Conservation (phyloP, 2,888 invertebrate species). For the Taenaris catops region DNA sequence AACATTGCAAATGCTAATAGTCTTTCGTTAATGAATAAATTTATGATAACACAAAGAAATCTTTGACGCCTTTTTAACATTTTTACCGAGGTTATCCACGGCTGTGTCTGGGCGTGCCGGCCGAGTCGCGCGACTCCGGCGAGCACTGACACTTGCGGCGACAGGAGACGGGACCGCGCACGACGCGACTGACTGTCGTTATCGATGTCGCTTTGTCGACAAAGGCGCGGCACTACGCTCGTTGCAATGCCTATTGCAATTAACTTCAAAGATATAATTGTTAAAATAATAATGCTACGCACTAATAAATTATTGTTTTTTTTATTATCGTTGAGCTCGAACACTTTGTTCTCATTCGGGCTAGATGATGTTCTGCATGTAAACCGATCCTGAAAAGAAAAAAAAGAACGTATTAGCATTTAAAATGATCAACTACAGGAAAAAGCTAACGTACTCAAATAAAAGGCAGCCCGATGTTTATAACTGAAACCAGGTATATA, state of each 20-base stretch:
- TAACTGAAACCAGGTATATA: conserved; percentile 15
- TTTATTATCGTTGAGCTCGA: conserved; percentile 40
- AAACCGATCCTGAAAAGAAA: conserved; percentile 62
- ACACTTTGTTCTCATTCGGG: conserved; percentile 57
- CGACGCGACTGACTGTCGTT: conserved; percentile 57
- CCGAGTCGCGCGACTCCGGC: conserved; percentile 78
- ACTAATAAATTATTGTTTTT: conserved; percentile 42
- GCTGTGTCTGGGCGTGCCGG: conserved; percentile 75
- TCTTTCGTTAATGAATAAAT: too few relatives aligned
- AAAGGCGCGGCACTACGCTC: conserved; percentile 48
- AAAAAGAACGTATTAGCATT: conserved; percentile 27
- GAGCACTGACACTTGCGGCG: conserved; percentile 71
- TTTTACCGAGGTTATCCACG: conserved; percentile 80
- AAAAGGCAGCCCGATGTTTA: conserved; percentile 40
- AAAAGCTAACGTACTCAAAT: conserved; percentile 8
- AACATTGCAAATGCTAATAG: too few relatives aligned
- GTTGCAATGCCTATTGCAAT: conserved; percentile 41
- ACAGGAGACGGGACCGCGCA: conserved; percentile 61
- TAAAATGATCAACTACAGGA: conserved; percentile 3
- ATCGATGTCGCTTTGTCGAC: conserved; percentile 43
- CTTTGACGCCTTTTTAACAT: too few relatives aligned
- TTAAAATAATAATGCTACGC: conserved; percentile 31
- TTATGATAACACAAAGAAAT: too few relatives aligned
- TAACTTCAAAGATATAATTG: conserved; percentile 37
- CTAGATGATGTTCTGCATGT: conserved; percentile 54